Evolutionary conservation across 2,888 invertebrate genomes (phyloP).

Genomic region (Stegana nigrithorax): DNA sequence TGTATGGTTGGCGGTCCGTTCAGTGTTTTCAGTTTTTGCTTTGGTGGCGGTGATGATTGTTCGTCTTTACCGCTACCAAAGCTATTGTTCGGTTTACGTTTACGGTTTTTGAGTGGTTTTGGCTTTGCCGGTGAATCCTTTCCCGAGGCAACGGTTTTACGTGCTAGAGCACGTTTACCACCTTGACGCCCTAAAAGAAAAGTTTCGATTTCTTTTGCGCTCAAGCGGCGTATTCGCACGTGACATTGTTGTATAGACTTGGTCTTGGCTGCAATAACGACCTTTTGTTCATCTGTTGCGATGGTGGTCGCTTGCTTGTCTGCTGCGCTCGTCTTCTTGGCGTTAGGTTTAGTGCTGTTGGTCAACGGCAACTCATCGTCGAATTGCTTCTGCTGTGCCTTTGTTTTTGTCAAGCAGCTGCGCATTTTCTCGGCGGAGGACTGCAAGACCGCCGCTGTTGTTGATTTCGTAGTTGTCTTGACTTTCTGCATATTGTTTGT

Average conservation of each 20-base stretch:
- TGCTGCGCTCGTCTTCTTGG: background rate
- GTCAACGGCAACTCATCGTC: slow-evolving; percentile 18
- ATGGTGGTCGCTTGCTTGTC: background rate
- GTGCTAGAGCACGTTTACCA: background rate
- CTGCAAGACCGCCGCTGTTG: too few relatives aligned
- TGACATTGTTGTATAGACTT: background rate
- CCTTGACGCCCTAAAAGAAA: background rate
- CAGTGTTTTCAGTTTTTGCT: background rate
- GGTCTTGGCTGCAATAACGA: background rate
- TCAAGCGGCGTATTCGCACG: background rate
- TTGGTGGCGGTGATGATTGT: background rate
- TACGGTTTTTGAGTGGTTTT: background rate
- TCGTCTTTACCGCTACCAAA: background rate
- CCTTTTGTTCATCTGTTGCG: background rate
- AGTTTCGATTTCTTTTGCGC: background rate
- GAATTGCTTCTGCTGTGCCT: slow-evolving; percentile 50
- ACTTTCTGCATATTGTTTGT: background rate
- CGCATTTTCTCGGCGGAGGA: background rate
- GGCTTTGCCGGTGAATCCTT: background rate
- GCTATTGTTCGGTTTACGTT: background rate
- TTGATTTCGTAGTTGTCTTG: too few relatives aligned
- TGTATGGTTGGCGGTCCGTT: background rate
- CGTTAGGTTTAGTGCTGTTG: background rate
- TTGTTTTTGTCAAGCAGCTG: slow-evolving; percentile 38
- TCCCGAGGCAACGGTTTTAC: background rate